A percentile compares a stretch with the other conserved stretches of the same genome.
Conservation (phyloP, 2,113 vertebrate genomes). For the Macrotus californicus region DNA sequence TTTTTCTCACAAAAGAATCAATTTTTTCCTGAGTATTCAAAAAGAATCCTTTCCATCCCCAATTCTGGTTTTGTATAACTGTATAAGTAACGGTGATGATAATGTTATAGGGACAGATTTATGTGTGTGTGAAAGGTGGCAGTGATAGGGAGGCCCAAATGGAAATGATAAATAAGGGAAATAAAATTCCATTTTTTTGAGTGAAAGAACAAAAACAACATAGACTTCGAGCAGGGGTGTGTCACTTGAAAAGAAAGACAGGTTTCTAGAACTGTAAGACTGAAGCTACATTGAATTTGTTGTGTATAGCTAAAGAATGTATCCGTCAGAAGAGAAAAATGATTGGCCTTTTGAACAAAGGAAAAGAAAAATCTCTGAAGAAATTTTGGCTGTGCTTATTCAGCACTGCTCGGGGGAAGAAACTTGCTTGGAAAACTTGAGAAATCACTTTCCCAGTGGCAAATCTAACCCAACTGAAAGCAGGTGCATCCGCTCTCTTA, state of each 20-base stretch:
- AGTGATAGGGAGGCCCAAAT: neutral
- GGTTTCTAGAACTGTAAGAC: neutral
- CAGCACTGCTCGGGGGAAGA: neutral
- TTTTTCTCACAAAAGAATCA: neutral
- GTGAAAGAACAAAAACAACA: neutral
- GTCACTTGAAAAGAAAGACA: neutral
- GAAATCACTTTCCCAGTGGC: neutral
- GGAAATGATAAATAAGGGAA: neutral
- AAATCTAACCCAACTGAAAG: neutral
- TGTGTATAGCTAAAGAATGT: constrained; percentile 19
- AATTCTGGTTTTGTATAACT: neutral
- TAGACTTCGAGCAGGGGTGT: neutral
- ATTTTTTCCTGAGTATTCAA: neutral
- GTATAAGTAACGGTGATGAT: neutral
- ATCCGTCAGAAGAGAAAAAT: neutral
- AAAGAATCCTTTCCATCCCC: neutral
- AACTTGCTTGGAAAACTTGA: neutral
- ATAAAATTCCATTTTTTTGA: neutral
- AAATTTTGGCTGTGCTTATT: neutral
- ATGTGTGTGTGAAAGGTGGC: neutral
- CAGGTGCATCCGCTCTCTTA: neutral
- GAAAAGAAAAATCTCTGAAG: neutral
- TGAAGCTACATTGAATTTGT: neutral
- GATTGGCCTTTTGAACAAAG: neutral
- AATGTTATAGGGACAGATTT: neutral